Conservation (phyloP, 35 echinoderm and acorn worm species). For the Anneissia japonica region DNA sequence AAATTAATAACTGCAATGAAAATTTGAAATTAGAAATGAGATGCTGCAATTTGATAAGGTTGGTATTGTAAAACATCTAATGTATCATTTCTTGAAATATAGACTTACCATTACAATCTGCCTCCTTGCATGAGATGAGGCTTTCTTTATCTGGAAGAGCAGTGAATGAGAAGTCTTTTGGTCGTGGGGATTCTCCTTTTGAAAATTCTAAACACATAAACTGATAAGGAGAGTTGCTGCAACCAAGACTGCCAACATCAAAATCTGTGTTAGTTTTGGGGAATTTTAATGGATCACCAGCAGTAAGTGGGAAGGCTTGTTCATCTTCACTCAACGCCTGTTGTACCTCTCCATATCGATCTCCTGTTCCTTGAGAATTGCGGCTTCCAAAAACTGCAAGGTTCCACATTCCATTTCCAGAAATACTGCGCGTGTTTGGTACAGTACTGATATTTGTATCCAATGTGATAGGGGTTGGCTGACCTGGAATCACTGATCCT, state of each 20-base stretch:
- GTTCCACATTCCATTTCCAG: slow-evolving; percentile 62
- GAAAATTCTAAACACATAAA: slow-evolving; percentile 72
- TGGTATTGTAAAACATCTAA: background rate
- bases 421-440: background rate
- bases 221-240: slow-evolving; percentile 16
- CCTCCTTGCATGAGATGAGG: slow-evolving; percentile 53
- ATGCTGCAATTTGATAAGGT: too few relatives aligned
- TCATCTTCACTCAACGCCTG: slow-evolving; percentile 53
- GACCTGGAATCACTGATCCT: background rate
- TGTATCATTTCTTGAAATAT: background rate
- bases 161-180: slow-evolving; percentile 47
- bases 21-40: too few relatives aligned
- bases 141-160: slow-evolving; percentile 55
- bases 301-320: background rate
- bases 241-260: slow-evolving; percentile 46
- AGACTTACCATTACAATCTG: slow-evolving; percentile 63
- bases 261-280: slow-evolving; percentile 4
- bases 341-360: slow-evolving; percentile 27
- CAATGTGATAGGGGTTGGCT: background rate
- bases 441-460: background rate
- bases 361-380: slow-evolving; percentile 55
- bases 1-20: too few relatives aligned
- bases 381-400: slow-evolving; percentile 59
- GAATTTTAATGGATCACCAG: slow-evolving; percentile 14
- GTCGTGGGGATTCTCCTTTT: slow-evolving; percentile 30